Percentiles rank a stretch among this genome's conserved stretches.
These are phyloP conservation scores for Pollenia angustigena DNA, from an alignment of 2,888 invertebrate species.

Conservation along the genomic window DNA sequence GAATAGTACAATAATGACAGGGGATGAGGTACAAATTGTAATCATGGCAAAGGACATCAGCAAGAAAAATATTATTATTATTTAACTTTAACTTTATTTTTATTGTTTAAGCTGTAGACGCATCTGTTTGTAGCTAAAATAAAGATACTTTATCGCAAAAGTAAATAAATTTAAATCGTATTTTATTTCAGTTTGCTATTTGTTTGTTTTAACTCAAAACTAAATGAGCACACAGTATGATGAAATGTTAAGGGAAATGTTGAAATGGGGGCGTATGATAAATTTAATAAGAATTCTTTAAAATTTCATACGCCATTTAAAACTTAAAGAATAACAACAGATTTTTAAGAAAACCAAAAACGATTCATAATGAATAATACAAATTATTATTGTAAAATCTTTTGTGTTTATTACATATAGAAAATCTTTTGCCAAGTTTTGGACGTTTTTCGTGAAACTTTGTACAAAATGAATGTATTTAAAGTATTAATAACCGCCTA, in stretches of 20 bases:
- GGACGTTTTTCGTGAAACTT: no score
- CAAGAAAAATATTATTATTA: constrained; percentile 57
- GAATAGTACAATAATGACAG: neutral
- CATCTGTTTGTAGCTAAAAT: constrained; percentile 63
- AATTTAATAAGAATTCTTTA: neutral
- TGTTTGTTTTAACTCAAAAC: constrained; percentile 8
- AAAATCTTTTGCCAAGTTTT: no score
- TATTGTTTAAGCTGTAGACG: constrained; percentile 64
- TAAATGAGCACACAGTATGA: neutral
- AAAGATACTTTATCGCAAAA: constrained; percentile 70
- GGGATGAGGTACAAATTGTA: constrained; percentile 46
- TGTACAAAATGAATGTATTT: no score
- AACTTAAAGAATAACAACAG: no score
- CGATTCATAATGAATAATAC: no score
- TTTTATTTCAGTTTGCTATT: constrained; percentile 35
- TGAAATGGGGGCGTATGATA: neutral
- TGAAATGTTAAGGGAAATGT: neutral
- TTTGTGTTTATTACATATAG: no score
- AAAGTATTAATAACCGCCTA: no score
- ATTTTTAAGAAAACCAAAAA: no score
- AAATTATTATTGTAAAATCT: no score
- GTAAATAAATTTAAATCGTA: constrained; percentile 70
- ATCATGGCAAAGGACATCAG: constrained; percentile 63
- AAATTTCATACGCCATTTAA: neutral
- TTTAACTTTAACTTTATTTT: constrained; percentile 43